Base-by-base conservation (phyloP, 2,113 vertebrate genomes). In the Helogale parvula region DNA sequence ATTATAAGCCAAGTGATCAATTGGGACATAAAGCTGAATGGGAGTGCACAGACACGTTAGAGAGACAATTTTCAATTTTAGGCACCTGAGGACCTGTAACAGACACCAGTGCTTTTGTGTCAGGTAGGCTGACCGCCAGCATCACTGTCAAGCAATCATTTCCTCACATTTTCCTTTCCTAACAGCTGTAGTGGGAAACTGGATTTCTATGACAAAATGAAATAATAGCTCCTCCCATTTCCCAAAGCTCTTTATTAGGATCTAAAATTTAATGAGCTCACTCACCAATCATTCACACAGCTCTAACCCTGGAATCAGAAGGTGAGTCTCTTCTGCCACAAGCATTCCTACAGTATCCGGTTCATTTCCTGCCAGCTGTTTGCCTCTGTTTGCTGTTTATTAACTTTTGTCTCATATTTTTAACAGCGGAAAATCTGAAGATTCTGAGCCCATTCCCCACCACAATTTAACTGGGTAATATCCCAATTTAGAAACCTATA, bases 121-220 rank as follows among this genome's bases (percentile, higher is more conserved):
- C 6, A 1, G n/a, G 74, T 16, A 63, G 41, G 41, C 0, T 4
- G 31, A 86, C 33, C 17, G 11, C 57, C 72, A 90, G 52, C 1
- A 8, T 82, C 60, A 71, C 50, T 89, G 31, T 35, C 76, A 29
- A 90, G 23, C 19, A 41, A 14, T n/a, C 89, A 45, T 17, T 88
- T 88, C 82, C 77, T 63, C 54, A 88, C 72, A 29, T n/a, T 52
- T 83, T 68, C 65, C 38, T 27, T 79, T 50, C 41, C 60, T 65
- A 95, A 66, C n/a, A 88, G 80, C 54, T 94, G 23, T 57, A 35
- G 27, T 31, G 38, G 31, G 52, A 94, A 90, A 74, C 76, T 16
- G 8, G 66, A 74, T 94, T 96, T 96, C 93, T 90, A 33, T 6
- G 35, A 16, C 66, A 57, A 81, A 93, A 87, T 17, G 13, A 57